Evolutionary conservation across 2,888 invertebrate species (phyloP).

Genomic region (Argyresthia goedartella): DNA sequence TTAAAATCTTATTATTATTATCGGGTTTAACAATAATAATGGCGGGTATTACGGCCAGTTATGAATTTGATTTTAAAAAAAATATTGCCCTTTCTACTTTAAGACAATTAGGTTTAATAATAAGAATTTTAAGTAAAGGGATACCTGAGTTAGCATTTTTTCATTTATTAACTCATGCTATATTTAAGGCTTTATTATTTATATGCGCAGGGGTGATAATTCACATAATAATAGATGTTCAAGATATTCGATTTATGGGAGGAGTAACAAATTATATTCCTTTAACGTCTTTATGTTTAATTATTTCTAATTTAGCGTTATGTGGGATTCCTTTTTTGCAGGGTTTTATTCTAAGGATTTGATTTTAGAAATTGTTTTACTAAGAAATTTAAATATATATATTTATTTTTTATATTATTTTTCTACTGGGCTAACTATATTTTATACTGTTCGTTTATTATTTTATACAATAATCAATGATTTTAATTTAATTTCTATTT

Average conservation of each 20-base stretch:
- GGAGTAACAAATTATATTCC: conserved; percentile 57
- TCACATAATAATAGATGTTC: conserved; percentile 72
- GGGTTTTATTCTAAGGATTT: conserved; percentile 77
- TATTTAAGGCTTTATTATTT: conserved; percentile 83
- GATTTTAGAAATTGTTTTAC: conserved; percentile 69
- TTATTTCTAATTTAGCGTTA: conserved; percentile 72
- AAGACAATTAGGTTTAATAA: conserved; percentile 82
- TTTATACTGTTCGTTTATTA: conserved; percentile 68
- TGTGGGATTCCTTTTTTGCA: conserved; percentile 75
- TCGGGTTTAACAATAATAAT: conserved; percentile 73
- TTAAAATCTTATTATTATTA: conserved; percentile 65
- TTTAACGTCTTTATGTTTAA: conserved; percentile 65
- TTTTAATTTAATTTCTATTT: conserved; percentile 55
- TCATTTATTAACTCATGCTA: conserved; percentile 80
- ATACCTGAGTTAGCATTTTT: conserved; percentile 73
- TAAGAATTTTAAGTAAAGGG: conserved; percentile 72
- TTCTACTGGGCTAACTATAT: conserved; percentile 70
- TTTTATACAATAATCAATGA: conserved; percentile 65
- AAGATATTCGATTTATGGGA: conserved; percentile 77
- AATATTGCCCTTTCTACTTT: conserved; percentile 84
- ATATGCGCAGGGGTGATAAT: conserved; percentile 79
- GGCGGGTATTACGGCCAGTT: conserved; percentile 71
- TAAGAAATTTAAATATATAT: conserved; percentile 65
- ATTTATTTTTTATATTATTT: conserved; percentile 67
- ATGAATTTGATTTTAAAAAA: conserved; percentile 80